Evolutionary conservation across 37 sponge, comb jelly and placozoan species (phyloP), one percentile per base, ranked within the genome.

Genomic region (Hormiphora californensis): DNA sequence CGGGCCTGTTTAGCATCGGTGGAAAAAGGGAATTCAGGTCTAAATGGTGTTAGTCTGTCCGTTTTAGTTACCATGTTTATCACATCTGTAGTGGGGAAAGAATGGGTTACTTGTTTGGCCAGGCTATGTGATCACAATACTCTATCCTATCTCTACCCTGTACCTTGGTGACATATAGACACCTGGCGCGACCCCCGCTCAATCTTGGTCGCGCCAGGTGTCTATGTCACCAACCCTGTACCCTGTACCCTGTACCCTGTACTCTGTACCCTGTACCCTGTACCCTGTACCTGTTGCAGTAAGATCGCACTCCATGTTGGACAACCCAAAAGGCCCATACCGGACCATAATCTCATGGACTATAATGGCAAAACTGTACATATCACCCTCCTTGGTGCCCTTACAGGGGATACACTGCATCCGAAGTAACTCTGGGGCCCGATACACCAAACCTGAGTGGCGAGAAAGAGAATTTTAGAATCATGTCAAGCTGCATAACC

Each of bases 1-100:
- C 36, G 8, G 23, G 81, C 12, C n/a, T 43, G 21, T 33, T 73
- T 73, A 2, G 9, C 8, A 28, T 73, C 81, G 25, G 39, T 73
- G 38, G 81, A 73, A 46, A 73, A 73, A 46, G 81, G 81, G 46
- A 73, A 73, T 46, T 73, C 81, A 27, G 81, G 81, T 1, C 81
- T 1, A 30, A 43, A 73, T 22, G 81, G 81, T 0, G 38, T 73
- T 28, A 19, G 32, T 4, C 36, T 41, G 5, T 9, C 81, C 35
- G 81, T 73, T 46, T 73, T 73, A 22, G 36, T 27, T 8, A 73
- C 23, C 44, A 73, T 33, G 44, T 33, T 32, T 1, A 73, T 73
- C 27, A 73, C 81, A 23, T 73, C 81, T 57, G 21, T 5, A 57
- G 21, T 23, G 25, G 59, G 59, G 59, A 57, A 4, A 30, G 51